A percentile compares a stretch with the other conserved stretches of the same genome.
phyloP scores from a whole-genome alignment of 2,888 invertebrate species.

The Drosophila borealis region DNA sequence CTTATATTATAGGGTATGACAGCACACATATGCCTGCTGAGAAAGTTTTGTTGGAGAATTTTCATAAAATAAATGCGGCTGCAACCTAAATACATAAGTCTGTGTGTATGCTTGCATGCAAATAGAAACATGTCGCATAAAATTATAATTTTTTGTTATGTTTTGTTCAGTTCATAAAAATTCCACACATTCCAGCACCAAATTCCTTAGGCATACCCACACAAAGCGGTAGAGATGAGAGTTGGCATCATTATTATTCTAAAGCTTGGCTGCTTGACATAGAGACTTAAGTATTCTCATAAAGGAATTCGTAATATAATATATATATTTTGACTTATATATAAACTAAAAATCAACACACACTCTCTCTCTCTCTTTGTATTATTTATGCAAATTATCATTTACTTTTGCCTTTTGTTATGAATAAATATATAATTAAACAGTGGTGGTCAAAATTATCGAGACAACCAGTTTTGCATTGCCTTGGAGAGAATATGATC shows the following conservation, averaged over 20 bases:
- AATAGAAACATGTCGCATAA: slow-evolving; percentile 14
- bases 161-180: slow-evolving; percentile 29
- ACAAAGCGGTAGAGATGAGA: slow-evolving; percentile 5
- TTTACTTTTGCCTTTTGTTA: slow-evolving; percentile 13
- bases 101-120: not conserved
- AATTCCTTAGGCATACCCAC: slow-evolving; percentile 40
- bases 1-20: not conserved
- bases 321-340: slow-evolving; percentile 36
- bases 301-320: not conserved
- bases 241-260: slow-evolving; percentile 31
- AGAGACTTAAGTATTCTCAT: slow-evolving; percentile 14
- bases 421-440: slow-evolving; percentile 7
- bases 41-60: not conserved
- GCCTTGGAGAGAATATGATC: too few species aligned
- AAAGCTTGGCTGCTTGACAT: slow-evolving; percentile 9
- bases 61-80: not conserved
- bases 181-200: slow-evolving; percentile 40
- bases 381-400: slow-evolving; percentile 39
- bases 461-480: too few species aligned
- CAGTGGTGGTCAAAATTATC: too few species aligned
- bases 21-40: not conserved
- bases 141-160: slow-evolving; percentile 9
- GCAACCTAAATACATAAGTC: slow-evolving; percentile 2
- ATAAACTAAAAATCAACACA: slow-evolving; percentile 10
- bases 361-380: too few species aligned